phyloP scores from a whole-genome alignment of 1,140 invertebrate genomes.

The Hestina assimilis region DNA sequence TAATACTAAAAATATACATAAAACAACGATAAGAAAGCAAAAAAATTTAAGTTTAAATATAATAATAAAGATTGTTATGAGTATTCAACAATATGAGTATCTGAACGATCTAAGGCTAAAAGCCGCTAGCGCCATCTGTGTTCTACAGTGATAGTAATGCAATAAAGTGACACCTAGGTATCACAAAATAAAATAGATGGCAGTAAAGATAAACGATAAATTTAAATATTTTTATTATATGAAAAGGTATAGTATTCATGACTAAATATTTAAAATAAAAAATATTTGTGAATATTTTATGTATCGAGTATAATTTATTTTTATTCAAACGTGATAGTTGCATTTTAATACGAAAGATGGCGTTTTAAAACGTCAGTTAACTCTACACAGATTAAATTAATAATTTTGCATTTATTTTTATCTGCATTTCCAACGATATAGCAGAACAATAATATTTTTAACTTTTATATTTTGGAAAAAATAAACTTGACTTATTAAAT shows the following conservation, averaged over 20 bases:
- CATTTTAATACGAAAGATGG: not conserved
- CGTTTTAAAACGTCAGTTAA: not conserved
- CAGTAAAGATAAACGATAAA: not conserved
- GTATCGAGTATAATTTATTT: too few species aligned
- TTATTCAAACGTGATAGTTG: too few species aligned
- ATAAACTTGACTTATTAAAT: too few species aligned
- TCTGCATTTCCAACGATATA: not conserved
- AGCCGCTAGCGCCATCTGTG: constrained; percentile 1
- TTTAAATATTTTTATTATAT: not conserved
- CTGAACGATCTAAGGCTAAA: too few species aligned
- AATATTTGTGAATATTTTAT: not conserved
- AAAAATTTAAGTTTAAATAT: too few species aligned
- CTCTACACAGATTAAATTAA: not conserved
- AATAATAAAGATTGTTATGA: too few species aligned
- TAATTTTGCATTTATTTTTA: not conserved
- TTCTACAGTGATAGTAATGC: not conserved
- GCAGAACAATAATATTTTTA: not conserved
- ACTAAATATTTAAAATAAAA: not conserved
- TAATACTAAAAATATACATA: too few species aligned
- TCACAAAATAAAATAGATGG: not conserved
- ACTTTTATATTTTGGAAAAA: not conserved
- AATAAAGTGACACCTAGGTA: not conserved
- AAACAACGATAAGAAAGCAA: too few species aligned
- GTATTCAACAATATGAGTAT: too few species aligned
- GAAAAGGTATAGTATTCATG: too few species aligned